Conservation (phyloP, 2,888 invertebrate species). For the Dolichomitus sp. region DNA sequence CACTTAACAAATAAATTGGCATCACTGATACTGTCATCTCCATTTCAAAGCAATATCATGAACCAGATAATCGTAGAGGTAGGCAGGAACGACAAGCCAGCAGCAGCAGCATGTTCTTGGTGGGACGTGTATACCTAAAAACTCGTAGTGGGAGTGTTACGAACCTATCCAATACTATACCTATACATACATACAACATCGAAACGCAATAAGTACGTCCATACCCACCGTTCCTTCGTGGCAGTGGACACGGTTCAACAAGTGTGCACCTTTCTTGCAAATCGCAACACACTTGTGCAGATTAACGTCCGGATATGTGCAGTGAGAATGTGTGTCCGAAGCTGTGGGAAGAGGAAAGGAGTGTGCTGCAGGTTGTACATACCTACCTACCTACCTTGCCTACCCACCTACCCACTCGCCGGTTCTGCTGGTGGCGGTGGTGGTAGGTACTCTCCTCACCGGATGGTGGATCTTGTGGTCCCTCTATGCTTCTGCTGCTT, state of each 20-base stretch:
- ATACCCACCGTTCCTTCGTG: background rate
- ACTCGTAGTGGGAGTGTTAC: constrained; percentile 34
- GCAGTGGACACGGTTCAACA: constrained; percentile 10
- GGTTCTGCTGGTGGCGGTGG: constrained; percentile 39
- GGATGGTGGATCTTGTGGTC: constrained; percentile 37
- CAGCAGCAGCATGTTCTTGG: constrained; percentile 4
- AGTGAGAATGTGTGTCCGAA: constrained; percentile 18
- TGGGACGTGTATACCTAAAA: constrained; percentile 19
- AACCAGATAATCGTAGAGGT: background rate
- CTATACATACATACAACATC: background rate
- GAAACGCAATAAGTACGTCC: constrained; percentile 3
- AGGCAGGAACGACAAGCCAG: constrained; percentile 4
- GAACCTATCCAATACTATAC: background rate
- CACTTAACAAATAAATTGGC: no score
- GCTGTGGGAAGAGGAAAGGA: constrained; percentile 49
- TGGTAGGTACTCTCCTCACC: constrained; percentile 15
- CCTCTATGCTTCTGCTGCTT: constrained; percentile 33
- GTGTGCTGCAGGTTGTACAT: constrained; percentile 48
- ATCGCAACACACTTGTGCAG: background rate
- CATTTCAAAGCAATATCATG: background rate
- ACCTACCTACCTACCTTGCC: constrained; percentile 27
- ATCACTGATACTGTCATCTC: no score
- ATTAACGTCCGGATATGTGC: background rate
- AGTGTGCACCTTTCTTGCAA: constrained; percentile 10
- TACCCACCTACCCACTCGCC: constrained; percentile 38